Percentiles rank a stretch among this genome's conserved stretches.
Conservation (phyloP, 2,113 vertebrate genomes). For the Pluvialis apricaria region DNA sequence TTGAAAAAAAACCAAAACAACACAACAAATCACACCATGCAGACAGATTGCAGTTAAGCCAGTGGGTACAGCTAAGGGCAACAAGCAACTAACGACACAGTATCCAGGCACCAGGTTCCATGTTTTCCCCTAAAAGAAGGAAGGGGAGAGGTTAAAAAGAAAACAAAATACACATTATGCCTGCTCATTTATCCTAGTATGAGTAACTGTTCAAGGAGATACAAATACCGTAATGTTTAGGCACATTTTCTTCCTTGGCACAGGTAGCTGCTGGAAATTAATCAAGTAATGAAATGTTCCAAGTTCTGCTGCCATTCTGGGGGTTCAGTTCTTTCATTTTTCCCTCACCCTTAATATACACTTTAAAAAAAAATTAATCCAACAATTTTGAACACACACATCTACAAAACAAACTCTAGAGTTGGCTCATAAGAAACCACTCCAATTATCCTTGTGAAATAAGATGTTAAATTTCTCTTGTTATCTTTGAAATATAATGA, state of each 20-base stretch:
- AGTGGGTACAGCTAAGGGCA: not conserved
- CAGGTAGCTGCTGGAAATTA: slow-evolving; percentile 3
- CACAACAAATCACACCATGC: not conserved
- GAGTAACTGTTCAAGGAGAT: not conserved
- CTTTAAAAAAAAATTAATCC: not conserved
- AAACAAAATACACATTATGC: not conserved
- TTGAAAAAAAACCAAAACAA: not conserved
- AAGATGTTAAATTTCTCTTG: not conserved
- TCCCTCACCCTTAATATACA: not conserved
- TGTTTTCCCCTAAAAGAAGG: not conserved
- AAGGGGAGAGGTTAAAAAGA: not conserved
- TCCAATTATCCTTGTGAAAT: not conserved
- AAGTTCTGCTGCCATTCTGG: not conserved
- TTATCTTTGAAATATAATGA: not conserved
- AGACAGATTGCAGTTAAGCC: not conserved
- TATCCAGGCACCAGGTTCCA: not conserved
- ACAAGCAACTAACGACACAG: not conserved
- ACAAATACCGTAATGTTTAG: slow-evolving; percentile 1
- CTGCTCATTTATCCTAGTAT: not conserved
- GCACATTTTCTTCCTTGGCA: slow-evolving; percentile 14
- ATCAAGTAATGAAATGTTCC: not conserved
- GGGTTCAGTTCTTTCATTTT: not conserved
- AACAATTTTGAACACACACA: not conserved
- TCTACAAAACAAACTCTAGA: not conserved
- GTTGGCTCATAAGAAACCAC: not conserved